Base-by-base conservation (phyloP, 2,888 invertebrate species). In the Xestia xanthographa region DNA sequence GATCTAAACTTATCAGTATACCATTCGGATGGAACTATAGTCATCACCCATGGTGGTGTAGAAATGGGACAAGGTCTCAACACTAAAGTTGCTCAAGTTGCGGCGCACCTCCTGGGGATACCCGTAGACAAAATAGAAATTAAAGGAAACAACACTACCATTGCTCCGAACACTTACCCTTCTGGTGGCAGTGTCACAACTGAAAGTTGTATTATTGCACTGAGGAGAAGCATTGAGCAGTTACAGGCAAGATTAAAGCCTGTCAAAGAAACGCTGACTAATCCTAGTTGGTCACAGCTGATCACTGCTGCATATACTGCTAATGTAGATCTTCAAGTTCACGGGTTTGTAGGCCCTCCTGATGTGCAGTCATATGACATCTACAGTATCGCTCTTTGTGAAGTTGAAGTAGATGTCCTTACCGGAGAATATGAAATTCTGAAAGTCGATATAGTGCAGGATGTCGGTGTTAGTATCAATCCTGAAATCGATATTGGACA, bases 41-140 rank as follows among this genome's bases (percentile, higher is more conserved):
- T 97, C 1, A 96, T 98, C 20, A 94, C 97, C 0, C 98, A 98
- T 85, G 97, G 97, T 17, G 98, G 98, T 9, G 94, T 98, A 43
- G 98, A 98, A 95, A 97, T 97, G 93, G 98, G 98, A 0, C 98
- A 99, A 94, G 98, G 98, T 11, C 96, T 98, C 58, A 95, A 98
- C 85, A 98, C 98, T 8, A 94, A 97, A 97, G 97, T 97, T 11
- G 96, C 97, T 26, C 98, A 98, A 94, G 97, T 97, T 17, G 91
- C 91, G 43, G 98, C 98, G 0, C 96, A 97, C 87, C 96, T 97
- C 12, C 93, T 98, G 4, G 97, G 97, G 0, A 97, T 98, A 67
- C 96, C 97, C 5, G 70, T 98, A 66, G 96, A 97, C 0, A 96
- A 97, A 92, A 95, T 98, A 22, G 95, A 95, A 65, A 97, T 98